These are phyloP conservation scores for Emydocephalus ijimae DNA, from an alignment of 2,113 vertebrate species.

Conservation along the genomic window DNA sequence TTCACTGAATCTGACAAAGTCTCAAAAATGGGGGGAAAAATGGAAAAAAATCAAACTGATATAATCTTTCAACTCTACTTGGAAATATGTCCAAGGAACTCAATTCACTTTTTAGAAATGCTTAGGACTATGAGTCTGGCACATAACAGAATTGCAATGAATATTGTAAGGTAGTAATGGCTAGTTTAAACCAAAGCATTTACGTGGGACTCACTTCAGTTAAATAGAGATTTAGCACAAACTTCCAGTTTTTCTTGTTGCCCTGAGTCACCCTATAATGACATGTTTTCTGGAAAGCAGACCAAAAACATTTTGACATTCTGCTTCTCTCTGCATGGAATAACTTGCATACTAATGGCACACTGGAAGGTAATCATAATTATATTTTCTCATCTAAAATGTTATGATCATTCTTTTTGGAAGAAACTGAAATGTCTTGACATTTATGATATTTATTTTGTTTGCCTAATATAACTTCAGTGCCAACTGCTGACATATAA, in stretches of 20 bases:
- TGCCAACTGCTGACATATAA: not conserved
- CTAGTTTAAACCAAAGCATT: slow-evolving; percentile 36
- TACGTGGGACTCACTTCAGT: slow-evolving; percentile 40
- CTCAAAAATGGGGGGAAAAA: not conserved
- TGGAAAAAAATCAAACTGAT: not conserved
- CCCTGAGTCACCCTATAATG: slow-evolving; percentile 61
- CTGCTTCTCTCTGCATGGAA: slow-evolving; percentile 42
- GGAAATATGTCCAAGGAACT: not conserved
- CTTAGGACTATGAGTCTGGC: not conserved
- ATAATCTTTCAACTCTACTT: not conserved
- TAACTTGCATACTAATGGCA: slow-evolving; percentile 43
- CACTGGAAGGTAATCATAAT: slow-evolving; percentile 52
- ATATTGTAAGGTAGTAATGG: slow-evolving; percentile 46
- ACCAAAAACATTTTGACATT: slow-evolving; percentile 28
- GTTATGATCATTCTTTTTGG: not conserved
- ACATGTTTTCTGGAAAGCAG: slow-evolving; percentile 47
- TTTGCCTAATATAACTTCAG: not conserved
- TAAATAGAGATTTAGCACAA: slow-evolving; percentile 47
- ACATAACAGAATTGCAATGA: slow-evolving; percentile 24
- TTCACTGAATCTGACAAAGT: not conserved
- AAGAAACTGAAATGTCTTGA: not conserved
- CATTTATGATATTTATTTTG: not conserved
- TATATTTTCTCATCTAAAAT: slow-evolving; percentile 26
- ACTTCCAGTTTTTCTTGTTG: slow-evolving; percentile 51
- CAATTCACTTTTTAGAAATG: not conserved